Percentiles rank a stretch among this genome's conserved stretches.
phyloP scores from a whole-genome alignment of 2,888 invertebrate genomes.

The Ochlodes sylvanus region DNA sequence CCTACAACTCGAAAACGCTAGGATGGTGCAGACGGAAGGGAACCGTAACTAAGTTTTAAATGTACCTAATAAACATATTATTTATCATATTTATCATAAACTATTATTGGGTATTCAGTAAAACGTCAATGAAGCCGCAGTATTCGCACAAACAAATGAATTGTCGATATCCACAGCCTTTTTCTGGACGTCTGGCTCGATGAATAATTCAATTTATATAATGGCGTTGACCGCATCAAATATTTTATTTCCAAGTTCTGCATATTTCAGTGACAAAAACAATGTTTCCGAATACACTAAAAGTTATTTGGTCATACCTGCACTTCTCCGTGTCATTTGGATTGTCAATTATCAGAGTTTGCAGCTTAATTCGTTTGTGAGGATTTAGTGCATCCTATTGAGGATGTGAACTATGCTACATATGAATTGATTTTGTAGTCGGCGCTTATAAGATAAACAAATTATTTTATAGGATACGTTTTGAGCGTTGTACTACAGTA shows the following conservation, averaged over 20 bases:
- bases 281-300: constrained; percentile 65
- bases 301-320: constrained; percentile 49
- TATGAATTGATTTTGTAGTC: constrained; percentile 1
- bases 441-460: background rate
- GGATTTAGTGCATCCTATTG: constrained; percentile 9
- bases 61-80: background rate
- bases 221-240: constrained; percentile 78
- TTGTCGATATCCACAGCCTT: constrained; percentile 76
- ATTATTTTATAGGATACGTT: constrained; percentile 49
- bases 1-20: no score
- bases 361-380: constrained; percentile 26
- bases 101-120: constrained; percentile 49
- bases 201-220: constrained; percentile 81
- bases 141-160: constrained; percentile 77
- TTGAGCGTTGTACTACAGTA: constrained; percentile 43
- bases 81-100: constrained; percentile 4
- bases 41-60: no score
- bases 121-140: constrained; percentile 69
- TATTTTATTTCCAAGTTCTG: constrained; percentile 77
- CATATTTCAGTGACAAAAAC: constrained; percentile 78
- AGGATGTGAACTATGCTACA: background rate
- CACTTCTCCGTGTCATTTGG: constrained; percentile 41
- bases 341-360: constrained; percentile 32
- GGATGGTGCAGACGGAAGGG: no score
- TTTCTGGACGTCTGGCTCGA: constrained; percentile 73